phyloP scores from a whole-genome alignment of 2,113 vertebrate genomes.

The Macaca nemestrina region DNA sequence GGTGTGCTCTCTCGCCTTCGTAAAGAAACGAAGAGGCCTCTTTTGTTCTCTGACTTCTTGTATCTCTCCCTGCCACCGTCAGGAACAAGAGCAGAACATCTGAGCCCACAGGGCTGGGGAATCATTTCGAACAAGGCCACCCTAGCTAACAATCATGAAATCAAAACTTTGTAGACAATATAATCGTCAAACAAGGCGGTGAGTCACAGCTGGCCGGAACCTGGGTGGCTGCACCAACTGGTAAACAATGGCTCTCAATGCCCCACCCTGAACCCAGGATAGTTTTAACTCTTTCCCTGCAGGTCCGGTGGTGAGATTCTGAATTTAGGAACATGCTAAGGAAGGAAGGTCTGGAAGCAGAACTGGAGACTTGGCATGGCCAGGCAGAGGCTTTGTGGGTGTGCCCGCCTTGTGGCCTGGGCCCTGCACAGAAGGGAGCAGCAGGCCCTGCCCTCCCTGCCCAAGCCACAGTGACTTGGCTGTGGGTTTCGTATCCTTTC shows the following conservation, averaged over 20 bases:
- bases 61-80: not conserved
- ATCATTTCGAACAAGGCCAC: not conserved
- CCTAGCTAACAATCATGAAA: not conserved
- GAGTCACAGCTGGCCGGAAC: conserved; percentile 43
- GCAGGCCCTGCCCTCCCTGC: not conserved
- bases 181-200: not conserved
- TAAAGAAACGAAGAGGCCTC: accelerated
- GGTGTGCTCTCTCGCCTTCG: accelerated
- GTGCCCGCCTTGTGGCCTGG: not conserved
- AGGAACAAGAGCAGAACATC: not conserved
- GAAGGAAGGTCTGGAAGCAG: not conserved
- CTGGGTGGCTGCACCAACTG: not conserved
- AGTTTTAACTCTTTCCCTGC: conserved; percentile 61
- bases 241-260: conserved; percentile 41
- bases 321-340: conserved; percentile 38
- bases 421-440: not conserved
- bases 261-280: not conserved
- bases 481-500: not conserved
- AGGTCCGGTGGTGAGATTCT: not conserved
- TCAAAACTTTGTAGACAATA: not conserved
- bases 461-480: accelerated
- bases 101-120: not conserved
- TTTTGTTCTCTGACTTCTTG: not conserved
- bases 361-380: accelerated
- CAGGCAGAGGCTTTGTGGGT: not conserved